Conservation (phyloP, 2,888 invertebrate genomes). For the Formica aserva region DNA sequence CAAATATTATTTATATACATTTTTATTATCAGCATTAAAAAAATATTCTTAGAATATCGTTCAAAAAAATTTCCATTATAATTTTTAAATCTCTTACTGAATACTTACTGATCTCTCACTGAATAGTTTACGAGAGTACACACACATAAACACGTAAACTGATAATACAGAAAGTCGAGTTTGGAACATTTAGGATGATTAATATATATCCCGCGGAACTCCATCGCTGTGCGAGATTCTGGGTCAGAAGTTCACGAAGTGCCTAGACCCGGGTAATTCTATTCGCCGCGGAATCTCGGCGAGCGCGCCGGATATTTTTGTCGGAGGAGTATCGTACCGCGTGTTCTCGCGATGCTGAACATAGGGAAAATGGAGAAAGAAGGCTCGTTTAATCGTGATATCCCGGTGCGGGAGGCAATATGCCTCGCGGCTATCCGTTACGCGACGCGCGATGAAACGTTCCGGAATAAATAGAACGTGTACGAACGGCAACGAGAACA, state of each 20-base stretch:
- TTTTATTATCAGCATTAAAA: not conserved
- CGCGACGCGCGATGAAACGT: slow-evolving; percentile 40
- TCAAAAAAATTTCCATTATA: not conserved
- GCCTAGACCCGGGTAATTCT: slow-evolving; percentile 41
- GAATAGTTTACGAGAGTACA: not conserved
- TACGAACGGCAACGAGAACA: not conserved
- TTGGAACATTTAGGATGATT: slow-evolving; percentile 26
- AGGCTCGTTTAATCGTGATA: slow-evolving; percentile 35
- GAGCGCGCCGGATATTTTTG: slow-evolving; percentile 44
- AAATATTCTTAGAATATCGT: not conserved
- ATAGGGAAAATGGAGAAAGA: slow-evolving; percentile 39
- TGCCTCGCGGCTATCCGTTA: not conserved
- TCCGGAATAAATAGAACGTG: slow-evolving; percentile 25
- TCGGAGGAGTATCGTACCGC: slow-evolving; percentile 30
- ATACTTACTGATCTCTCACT: not conserved
- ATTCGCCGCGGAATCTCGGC: slow-evolving; percentile 47
- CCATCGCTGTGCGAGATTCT: slow-evolving; percentile 35
- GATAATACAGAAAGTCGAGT: slow-evolving; percentile 2
- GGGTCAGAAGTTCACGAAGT: slow-evolving; percentile 56
- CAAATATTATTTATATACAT: too few relatives aligned
- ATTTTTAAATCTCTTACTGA: not conserved
- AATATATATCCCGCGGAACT: slow-evolving; percentile 21
- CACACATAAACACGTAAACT: not conserved
- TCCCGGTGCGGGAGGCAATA: slow-evolving; percentile 6
- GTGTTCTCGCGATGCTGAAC: not conserved